A percentile compares a stretch with the other conserved stretches of the same genome.
Conservation (phyloP, 2,113 vertebrate species). For the Antechinus stuartii region DNA sequence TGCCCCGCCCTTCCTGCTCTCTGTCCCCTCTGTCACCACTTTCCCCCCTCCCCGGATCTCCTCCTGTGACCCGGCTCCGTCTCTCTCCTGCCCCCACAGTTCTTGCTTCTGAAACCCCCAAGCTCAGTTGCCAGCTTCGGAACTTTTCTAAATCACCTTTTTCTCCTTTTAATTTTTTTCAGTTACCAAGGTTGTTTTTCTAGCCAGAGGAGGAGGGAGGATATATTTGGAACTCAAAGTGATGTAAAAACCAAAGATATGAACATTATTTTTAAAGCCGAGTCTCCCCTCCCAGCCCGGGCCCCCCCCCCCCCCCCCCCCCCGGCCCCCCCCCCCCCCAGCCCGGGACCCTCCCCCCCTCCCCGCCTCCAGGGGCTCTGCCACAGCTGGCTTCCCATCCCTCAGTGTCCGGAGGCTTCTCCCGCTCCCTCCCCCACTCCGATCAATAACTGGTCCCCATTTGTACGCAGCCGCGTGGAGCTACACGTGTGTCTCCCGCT, state of each 20-base stretch:
- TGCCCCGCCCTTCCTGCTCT: neutral
- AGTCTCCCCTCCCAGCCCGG: neutral
- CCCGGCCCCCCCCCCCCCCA: neutral
- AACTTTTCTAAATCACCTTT: neutral
- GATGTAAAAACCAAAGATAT: neutral
- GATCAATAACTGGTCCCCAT: neutral
- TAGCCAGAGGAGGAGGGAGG: neutral
- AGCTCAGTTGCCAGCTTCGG: neutral
- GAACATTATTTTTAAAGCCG: neutral
- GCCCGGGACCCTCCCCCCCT: neutral
- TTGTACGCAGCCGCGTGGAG: neutral
- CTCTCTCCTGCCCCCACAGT: neutral
- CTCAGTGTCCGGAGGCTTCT: neutral
- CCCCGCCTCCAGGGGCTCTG: neutral
- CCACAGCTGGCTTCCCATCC: neutral
- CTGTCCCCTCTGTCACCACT: neutral
- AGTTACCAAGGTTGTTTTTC: neutral
- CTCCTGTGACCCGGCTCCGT: neutral
- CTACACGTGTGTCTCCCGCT: neutral
- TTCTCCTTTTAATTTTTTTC: neutral
- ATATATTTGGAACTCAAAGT: neutral
- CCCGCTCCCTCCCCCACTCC: neutral
- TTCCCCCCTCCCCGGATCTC: rapidly evolving
- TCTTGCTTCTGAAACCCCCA: neutral
- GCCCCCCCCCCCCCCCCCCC: neutral